phyloP scores from a whole-genome alignment of 2,797 vertebrate genomes.

The Phaenicophaeus curvirostris region DNA sequence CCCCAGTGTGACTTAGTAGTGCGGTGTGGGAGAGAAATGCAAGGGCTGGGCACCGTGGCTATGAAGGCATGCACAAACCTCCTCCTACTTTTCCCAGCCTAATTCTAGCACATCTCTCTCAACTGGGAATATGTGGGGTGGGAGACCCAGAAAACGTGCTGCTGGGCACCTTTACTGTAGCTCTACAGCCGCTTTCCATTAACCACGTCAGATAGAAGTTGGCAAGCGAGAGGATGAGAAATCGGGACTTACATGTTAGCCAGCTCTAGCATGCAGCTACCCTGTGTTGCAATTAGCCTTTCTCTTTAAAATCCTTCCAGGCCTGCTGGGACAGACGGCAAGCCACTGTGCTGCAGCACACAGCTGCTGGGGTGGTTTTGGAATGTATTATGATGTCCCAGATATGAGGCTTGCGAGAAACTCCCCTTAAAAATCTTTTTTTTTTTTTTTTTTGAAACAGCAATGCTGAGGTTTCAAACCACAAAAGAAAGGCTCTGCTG shows the following conservation, averaged over 20 bases:
- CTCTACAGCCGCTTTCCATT: background rate
- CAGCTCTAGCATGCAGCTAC: background rate
- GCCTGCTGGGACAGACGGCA: background rate
- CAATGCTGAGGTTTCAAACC: background rate
- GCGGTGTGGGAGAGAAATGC: fast-evolving
- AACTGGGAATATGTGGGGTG: background rate
- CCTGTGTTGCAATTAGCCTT: background rate
- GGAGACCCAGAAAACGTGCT: background rate
- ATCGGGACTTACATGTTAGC: background rate
- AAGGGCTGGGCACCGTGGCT: fast-evolving
- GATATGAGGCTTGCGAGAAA: background rate
- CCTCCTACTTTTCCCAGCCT: background rate
- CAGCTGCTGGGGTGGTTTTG: slow-evolving; percentile 1
- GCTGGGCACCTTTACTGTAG: background rate
- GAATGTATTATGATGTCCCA: background rate
- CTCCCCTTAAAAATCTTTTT: background rate
- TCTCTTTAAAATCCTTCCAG: slow-evolving; percentile 30
- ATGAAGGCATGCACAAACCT: fast-evolving
- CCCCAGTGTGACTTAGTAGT: background rate
- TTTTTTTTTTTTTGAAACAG: too few relatives aligned
- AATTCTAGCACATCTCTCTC: background rate
- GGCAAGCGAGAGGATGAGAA: background rate
- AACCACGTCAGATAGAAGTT: background rate
- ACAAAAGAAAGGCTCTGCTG: background rate
- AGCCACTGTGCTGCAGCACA: background rate